Evolutionary conservation across 1,140 invertebrate species (phyloP).

Genomic region (Mylabris phalerata): DNA sequence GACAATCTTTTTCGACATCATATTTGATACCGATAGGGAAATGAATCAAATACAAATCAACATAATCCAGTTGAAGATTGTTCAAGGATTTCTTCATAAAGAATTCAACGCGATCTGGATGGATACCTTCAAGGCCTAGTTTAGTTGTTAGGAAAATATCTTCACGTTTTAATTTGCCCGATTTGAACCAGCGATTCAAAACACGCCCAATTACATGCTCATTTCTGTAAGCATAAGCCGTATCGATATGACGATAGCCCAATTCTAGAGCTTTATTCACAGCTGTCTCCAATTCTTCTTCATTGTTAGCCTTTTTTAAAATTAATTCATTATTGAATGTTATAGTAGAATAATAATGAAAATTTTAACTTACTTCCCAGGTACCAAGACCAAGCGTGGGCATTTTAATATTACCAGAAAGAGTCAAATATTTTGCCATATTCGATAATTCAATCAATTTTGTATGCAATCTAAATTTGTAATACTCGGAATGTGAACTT

Average conservation of each 20-base stretch:
- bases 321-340: not conserved
- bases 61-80: conserved; percentile 67
- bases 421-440: conserved; percentile 1
- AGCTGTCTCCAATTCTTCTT: conserved; percentile 58
- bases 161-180: conserved; percentile 60
- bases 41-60: conserved; percentile 82
- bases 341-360: not conserved
- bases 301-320: conserved; percentile 53
- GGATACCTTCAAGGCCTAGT: conserved; percentile 48
- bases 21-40: conserved; percentile 61
- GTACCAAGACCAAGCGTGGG: no score
- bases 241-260: conserved; percentile 75
- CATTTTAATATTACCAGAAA: not conserved
- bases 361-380: not conserved
- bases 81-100: conserved; percentile 65
- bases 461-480: no score
- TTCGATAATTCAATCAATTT: no score
- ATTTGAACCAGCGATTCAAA: conserved; percentile 64
- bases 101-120: conserved; percentile 62
- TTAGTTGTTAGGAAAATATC: conserved; percentile 80
- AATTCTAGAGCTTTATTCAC: conserved; percentile 57
- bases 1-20: conserved; percentile 42
- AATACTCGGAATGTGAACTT: no score
- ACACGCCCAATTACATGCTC: conserved; percentile 71
- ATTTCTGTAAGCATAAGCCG: conserved; percentile 74